Evolutionary conservation across 1,140 invertebrate genomes (phyloP), one percentile per base, ranked within the genome.

Genomic region (Bombyx mandarina): DNA sequence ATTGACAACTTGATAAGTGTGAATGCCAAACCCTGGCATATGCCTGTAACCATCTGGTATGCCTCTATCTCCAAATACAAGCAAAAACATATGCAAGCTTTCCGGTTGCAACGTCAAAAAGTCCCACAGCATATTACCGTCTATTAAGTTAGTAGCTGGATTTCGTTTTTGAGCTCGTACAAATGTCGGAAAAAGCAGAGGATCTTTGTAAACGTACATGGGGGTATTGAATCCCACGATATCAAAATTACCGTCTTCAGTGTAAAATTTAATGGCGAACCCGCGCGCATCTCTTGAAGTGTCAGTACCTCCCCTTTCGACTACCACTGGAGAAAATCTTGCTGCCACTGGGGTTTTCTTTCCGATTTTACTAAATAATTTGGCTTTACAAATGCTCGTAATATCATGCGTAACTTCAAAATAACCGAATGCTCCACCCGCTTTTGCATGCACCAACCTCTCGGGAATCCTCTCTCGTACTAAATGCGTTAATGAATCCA

Each of bases 341-440:
- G 55, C 67, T 2, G 69, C 70, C 9, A 97, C 81, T 0, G 94
- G 94, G 10, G 96, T 98, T 60, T 89, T 91, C 79, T 98, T 97
- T 45, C 96, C 97, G 55, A 98, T 89, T 54, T 88, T 74, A 43
- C 92, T 91, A 83, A 99, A 98, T 0, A 97, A 76, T 51, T 92
- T 92, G 1, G 96, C 96, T 68, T 95, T 97, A 56, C 88, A 91
- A 69, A 97, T 97, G 58, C 94, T 91, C 1, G 90, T 91, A 43
- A 98, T 96, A 66, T 98, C 96, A 71, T 98, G 94, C 1, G 96
- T 98, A 5, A 97, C 93, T 87, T 98, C 96, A 75, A 98, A 97
- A 69, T 97, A 97, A 1, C 97, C 97, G 88, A 97, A 98, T 3
- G 97, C 97, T 56, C 96, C 96, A 49, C 93, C 94, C 69, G 96